Percentiles rank a stretch among this genome's conserved stretches.
phyloP scores from a whole-genome alignment of 1,140 invertebrate species.

The Temnothorax nylanderi region DNA sequence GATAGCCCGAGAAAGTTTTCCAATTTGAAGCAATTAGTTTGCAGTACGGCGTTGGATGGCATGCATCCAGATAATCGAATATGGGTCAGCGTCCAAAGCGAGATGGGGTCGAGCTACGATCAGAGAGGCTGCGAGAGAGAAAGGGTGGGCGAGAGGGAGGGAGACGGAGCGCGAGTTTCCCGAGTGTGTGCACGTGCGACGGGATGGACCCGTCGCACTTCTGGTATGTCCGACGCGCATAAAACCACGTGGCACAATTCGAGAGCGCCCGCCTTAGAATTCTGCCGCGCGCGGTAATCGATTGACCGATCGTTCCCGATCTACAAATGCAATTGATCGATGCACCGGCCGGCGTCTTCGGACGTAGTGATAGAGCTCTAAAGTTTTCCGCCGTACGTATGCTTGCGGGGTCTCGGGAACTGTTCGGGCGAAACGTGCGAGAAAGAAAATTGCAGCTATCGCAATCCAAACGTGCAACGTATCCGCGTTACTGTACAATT shows the following conservation, averaged over 20 bases:
- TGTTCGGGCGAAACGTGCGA: conserved; percentile 16
- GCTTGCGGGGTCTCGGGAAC: neutral
- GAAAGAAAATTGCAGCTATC: conserved; percentile 44
- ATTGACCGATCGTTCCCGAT: conserved; percentile 66
- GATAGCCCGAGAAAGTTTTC: conserved; percentile 74
- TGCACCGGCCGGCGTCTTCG: conserved; percentile 37
- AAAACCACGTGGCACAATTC: conserved; percentile 54
- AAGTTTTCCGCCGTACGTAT: conserved; percentile 56
- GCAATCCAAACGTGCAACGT: conserved; percentile 18
- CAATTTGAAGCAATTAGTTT: conserved; percentile 79
- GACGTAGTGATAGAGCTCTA: conserved; percentile 56
- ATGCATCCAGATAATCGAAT: conserved; percentile 78
- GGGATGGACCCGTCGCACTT: conserved; percentile 37
- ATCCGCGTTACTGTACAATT: neutral
- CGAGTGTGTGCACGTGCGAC: conserved; percentile 52
- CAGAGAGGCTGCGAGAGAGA: conserved; percentile 26
- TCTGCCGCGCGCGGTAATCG: conserved; percentile 41
- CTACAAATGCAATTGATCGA: conserved; percentile 64
- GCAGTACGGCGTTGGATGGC: conserved; percentile 68
- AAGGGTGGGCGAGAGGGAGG: neutral
- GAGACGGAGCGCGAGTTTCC: conserved; percentile 3
- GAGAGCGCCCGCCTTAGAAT: conserved; percentile 34
- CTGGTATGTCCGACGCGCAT: conserved; percentile 54
- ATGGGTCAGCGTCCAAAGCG: conserved; percentile 72
- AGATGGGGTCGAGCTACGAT: conserved; percentile 64